A percentile compares a stretch with the other conserved stretches of the same genome.
phyloP scores from a whole-genome alignment of 2,888 invertebrate species.

The Sarcophaga variegata region DNA sequence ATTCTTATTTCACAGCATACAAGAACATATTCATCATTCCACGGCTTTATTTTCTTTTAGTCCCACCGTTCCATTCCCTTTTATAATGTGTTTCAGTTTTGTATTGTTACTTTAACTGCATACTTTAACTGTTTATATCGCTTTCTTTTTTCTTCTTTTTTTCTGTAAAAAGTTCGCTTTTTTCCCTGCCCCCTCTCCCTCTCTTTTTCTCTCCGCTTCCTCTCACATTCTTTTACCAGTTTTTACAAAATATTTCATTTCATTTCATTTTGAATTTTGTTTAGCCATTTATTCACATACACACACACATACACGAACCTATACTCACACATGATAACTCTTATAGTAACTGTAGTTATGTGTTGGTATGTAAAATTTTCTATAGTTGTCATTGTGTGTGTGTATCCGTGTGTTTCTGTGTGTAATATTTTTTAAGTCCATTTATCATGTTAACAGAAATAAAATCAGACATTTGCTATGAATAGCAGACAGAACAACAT shows the following conservation, averaged over 20 bases:
- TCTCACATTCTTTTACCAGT: too few species aligned
- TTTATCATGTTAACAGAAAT: slow-evolving; percentile 71
- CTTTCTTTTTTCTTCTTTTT: slow-evolving; percentile 32
- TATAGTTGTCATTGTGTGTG: neutral
- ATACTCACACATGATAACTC: neutral
- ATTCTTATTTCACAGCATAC: too few species aligned
- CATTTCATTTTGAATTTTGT: slow-evolving; percentile 45
- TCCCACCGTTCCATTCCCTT: slow-evolving; percentile 34
- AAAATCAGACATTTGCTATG: slow-evolving; percentile 63
- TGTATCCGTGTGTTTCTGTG: slow-evolving; percentile 44
- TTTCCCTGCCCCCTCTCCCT: neutral
- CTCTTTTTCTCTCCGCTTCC: neutral
- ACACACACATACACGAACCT: slow-evolving; percentile 5
- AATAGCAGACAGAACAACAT: neutral
- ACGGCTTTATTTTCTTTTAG: neutral
- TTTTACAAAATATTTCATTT: slow-evolving; percentile 19
- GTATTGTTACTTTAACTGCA: slow-evolving; percentile 44
- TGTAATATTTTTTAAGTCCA: slow-evolving; percentile 60
- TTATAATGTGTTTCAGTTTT: slow-evolving; percentile 35
- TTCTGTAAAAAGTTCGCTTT: neutral
- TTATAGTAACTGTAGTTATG: neutral
- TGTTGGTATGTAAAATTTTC: neutral
- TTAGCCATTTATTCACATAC: slow-evolving; percentile 5
- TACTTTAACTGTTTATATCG: slow-evolving; percentile 23
- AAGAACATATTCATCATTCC: too few species aligned